Percentiles rank a stretch among this genome's conserved stretches.
These are phyloP conservation scores for Trichoplusia ni DNA, from an alignment of 1,140 invertebrate species.

Conservation along the genomic window DNA sequence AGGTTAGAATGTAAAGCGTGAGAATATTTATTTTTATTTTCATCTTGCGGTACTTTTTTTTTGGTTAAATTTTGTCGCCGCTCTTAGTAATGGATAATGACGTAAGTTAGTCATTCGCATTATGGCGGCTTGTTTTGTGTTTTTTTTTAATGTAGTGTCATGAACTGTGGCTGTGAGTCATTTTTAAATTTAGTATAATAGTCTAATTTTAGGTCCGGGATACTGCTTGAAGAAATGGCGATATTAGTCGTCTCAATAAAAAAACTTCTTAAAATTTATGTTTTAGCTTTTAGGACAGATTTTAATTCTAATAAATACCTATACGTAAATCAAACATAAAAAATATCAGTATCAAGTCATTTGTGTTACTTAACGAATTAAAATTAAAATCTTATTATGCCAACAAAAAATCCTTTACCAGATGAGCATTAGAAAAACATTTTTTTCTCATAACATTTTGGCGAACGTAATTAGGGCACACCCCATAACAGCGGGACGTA, in stretches of 20 bases:
- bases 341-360: too few relatives aligned
- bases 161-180: neutral
- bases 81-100: neutral
- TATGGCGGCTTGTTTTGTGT: neutral
- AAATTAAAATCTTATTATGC: neutral
- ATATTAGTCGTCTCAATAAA: too few relatives aligned
- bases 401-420: neutral
- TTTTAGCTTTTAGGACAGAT: too few relatives aligned
- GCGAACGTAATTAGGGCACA: slow-evolving; percentile 75
- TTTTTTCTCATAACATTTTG: slow-evolving; percentile 39
- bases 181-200: too few relatives aligned
- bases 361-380: too few relatives aligned
- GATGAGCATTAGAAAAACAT: slow-evolving; percentile 14
- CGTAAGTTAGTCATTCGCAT: neutral
- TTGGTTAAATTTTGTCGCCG: neutral
- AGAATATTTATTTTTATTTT: slow-evolving; percentile 48
- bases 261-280: too few relatives aligned
- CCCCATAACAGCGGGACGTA: slow-evolving; percentile 51
- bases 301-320: too few relatives aligned
- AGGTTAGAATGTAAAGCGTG: slow-evolving; percentile 63
- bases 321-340: too few relatives aligned
- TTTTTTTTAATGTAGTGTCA: neutral
- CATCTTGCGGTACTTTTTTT: slow-evolving; percentile 12
- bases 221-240: too few relatives aligned
- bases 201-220: too few relatives aligned